These are phyloP conservation scores for Psephotus haematonotus DNA, from an alignment of 2,113 vertebrate species.

Conservation along the genomic window DNA sequence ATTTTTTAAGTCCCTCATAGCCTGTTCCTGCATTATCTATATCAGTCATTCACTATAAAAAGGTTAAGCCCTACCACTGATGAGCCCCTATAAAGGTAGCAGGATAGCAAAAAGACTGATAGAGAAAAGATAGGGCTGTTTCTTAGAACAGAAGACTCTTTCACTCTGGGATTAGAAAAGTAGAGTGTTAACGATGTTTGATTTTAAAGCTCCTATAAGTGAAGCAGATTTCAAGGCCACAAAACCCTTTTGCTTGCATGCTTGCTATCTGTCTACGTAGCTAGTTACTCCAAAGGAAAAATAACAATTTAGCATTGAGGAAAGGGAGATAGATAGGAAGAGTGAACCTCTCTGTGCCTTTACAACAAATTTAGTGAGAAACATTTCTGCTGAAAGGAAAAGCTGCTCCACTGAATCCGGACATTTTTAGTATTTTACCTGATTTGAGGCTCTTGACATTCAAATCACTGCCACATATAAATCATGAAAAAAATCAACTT, in stretches of 20 bases:
- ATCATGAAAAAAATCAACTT: background rate
- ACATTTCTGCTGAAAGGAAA: background rate
- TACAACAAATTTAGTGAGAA: background rate
- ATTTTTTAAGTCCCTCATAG: background rate
- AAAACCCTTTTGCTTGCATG: background rate
- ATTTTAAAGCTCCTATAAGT: background rate
- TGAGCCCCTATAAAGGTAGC: background rate
- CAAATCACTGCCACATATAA: background rate
- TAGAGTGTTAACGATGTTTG: background rate
- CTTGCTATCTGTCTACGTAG: background rate
- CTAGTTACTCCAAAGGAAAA: background rate
- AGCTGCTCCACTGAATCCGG: background rate
- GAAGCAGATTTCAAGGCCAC: background rate
- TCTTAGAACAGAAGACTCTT: background rate
- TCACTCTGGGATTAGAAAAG: background rate
- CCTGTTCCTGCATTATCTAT: background rate
- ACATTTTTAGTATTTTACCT: background rate
- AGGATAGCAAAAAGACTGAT: background rate
- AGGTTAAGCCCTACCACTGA: background rate
- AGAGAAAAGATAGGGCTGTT: rapidly evolving
- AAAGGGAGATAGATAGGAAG: background rate
- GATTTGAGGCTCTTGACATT: background rate
- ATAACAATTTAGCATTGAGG: rapidly evolving
- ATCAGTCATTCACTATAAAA: background rate
- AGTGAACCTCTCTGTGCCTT: background rate